These are phyloP conservation scores for Odontocerum albicorne DNA, from an alignment of 2,888 invertebrate species.

Conservation along the genomic window DNA sequence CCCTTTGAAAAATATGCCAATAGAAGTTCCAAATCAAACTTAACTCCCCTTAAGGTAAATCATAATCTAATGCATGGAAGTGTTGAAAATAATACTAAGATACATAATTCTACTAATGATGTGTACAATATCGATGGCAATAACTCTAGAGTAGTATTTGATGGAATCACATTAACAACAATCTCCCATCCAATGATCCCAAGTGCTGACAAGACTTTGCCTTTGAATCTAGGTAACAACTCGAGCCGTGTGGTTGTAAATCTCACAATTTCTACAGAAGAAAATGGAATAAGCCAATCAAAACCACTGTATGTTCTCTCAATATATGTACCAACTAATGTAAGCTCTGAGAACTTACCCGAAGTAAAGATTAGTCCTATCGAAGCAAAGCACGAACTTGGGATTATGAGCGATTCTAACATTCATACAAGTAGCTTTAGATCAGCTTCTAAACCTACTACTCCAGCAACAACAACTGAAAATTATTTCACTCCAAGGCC, in stretches of 20 bases:
- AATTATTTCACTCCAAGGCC: constrained; percentile 41
- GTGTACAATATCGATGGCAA: constrained; percentile 34
- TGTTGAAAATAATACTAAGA: constrained; percentile 11
- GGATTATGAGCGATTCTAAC: constrained; percentile 17
- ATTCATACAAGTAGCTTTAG: constrained; percentile 9
- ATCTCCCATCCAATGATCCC: constrained; percentile 6
- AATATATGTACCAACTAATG: constrained; percentile 73
- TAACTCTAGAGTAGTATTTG: constrained; percentile 33
- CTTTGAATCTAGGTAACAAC: constrained; percentile 42
- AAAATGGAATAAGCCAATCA: constrained; percentile 49
- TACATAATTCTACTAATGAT: constrained; percentile 22
- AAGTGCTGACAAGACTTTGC: constrained; percentile 13
- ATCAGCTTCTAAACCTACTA: constrained; percentile 45
- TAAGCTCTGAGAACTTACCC: constrained; percentile 55
- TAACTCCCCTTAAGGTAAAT: constrained; percentile 25
- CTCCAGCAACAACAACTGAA: constrained; percentile 42
- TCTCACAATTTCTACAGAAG: constrained; percentile 76
- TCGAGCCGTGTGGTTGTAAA: constrained; percentile 75
- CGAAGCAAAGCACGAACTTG: constrained; percentile 38
- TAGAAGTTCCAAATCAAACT: constrained; percentile 39
- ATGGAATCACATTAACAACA: constrained; percentile 6
- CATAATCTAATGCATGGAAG: constrained; percentile 15
- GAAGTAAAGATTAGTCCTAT: constrained; percentile 59
- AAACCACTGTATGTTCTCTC: constrained; percentile 78
- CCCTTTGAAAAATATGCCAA: constrained; percentile 39